phyloP scores from a whole-genome alignment of 1,140 invertebrate genomes.

The Nymphalis io region DNA sequence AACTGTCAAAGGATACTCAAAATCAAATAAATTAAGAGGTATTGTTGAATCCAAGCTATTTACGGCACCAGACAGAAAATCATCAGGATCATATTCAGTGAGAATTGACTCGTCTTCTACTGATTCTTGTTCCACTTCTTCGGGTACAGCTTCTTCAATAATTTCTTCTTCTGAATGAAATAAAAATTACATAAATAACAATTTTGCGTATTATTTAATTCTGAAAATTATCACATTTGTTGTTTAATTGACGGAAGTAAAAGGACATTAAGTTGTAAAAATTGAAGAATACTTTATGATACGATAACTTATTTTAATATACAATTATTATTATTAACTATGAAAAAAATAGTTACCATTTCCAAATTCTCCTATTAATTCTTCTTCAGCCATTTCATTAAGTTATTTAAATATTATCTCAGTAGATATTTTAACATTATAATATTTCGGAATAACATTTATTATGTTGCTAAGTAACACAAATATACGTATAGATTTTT shows the following conservation, averaged over 20 bases:
- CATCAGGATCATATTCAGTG: constrained; percentile 70
- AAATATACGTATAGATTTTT: not conserved
- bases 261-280: too few species aligned
- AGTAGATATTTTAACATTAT: not conserved
- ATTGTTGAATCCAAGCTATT: constrained; percentile 62
- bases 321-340: not conserved
- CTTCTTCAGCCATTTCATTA: constrained; percentile 33
- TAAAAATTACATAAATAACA: not conserved
- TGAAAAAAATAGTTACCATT: constrained; percentile 22
- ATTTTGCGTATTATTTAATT: not conserved
- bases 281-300: too few species aligned
- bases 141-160: constrained; percentile 34
- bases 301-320: too few species aligned
- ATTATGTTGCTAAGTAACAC: constrained; percentile 3
- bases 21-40: constrained; percentile 68
- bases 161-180: constrained; percentile 35
- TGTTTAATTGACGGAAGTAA: too few species aligned
- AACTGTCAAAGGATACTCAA: constrained; percentile 74
- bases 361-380: constrained; percentile 21
- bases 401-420: not conserved
- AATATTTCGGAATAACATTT: not conserved
- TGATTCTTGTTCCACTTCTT: constrained; percentile 53
- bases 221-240: too few species aligned
- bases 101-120: constrained; percentile 68
- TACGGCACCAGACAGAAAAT: constrained; percentile 70